These are phyloP conservation scores for Thinocorus orbignyianus DNA, from an alignment of 2,113 vertebrate species.

Conservation along the genomic window DNA sequence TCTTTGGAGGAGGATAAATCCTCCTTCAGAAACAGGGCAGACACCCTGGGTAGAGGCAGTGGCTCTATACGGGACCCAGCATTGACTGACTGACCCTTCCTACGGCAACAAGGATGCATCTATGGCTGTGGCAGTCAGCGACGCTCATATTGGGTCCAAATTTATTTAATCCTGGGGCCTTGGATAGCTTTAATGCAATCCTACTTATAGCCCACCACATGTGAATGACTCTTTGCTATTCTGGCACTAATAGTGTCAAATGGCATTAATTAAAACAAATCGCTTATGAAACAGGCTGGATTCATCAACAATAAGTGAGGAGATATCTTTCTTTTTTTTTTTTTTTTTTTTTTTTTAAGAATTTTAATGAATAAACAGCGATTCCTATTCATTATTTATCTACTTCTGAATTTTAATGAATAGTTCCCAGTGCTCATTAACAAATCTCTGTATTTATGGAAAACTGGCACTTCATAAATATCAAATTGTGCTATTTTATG, in stretches of 20 bases:
- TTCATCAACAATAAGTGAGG: slow-evolving; percentile 59
- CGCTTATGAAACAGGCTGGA: slow-evolving; percentile 26
- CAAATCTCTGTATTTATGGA: slow-evolving; percentile 76
- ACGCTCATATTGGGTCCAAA: neutral
- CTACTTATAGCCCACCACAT: neutral
- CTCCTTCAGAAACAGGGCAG: neutral
- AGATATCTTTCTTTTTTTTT: neutral
- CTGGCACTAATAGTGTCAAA: slow-evolving; percentile 44
- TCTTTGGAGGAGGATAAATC: neutral
- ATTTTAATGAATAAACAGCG: slow-evolving; percentile 73
- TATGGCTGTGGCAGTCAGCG: neutral
- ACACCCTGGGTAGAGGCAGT: neutral
- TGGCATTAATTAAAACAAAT: slow-evolving; percentile 69
- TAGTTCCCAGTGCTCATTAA: slow-evolving; percentile 76
- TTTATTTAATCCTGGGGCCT: neutral
- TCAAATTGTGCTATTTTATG: slow-evolving; percentile 73
- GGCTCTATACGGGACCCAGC: neutral
- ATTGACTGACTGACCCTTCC: neutral
- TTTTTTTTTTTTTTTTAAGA: neutral
- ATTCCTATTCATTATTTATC: slow-evolving; percentile 74
- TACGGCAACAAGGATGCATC: neutral
- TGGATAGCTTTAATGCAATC: neutral
- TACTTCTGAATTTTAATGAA: slow-evolving; percentile 76
- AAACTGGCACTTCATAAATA: slow-evolving; percentile 80
- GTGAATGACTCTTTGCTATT: neutral